Conservation (phyloP, 1,140 invertebrate genomes). For the Drosophila oshimai region DNA sequence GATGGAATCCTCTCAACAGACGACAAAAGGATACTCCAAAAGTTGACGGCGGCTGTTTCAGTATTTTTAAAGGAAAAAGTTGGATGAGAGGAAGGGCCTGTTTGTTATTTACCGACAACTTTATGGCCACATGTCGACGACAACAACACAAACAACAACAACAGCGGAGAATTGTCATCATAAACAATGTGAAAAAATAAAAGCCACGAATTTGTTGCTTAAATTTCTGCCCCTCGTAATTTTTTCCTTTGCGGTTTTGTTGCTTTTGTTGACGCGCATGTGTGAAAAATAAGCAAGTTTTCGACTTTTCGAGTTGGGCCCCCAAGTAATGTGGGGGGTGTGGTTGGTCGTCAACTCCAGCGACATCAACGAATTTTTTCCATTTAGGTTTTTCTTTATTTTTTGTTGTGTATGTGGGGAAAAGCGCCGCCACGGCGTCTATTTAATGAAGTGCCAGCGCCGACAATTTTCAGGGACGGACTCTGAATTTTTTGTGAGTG, state of each 20-base stretch:
- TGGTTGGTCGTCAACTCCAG: constrained; percentile 47
- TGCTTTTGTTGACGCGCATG: constrained; percentile 58
- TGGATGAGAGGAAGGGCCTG: constrained; percentile 42
- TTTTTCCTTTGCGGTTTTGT: too few species aligned
- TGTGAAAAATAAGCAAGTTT: constrained; percentile 73
- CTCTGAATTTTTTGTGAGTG: constrained; percentile 37
- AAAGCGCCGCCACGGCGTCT: constrained; percentile 70
- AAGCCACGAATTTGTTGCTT: constrained; percentile 61
- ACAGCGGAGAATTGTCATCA: constrained; percentile 63
- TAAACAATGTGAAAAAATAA: constrained; percentile 58
- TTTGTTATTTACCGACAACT: constrained; percentile 79
- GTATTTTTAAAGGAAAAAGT: constrained; percentile 1
- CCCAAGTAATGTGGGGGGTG: constrained; percentile 60
- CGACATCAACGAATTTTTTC: constrained; percentile 30
- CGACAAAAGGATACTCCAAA: constrained; percentile 12
- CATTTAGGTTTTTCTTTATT: constrained; percentile 9
- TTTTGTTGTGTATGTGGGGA: constrained; percentile 18
- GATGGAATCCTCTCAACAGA: constrained; percentile 8
- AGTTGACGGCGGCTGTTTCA: constrained; percentile 6
- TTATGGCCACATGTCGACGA: constrained; percentile 73
- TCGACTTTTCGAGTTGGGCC: constrained; percentile 8
- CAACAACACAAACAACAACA: constrained; percentile 47
- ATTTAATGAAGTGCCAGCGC: constrained; percentile 74
- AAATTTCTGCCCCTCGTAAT: constrained; percentile 19
- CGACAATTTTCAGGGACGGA: constrained; percentile 15